Percentiles rank a stretch among this genome's conserved stretches.
Conservation (phyloP, 1,140 invertebrate genomes). For the Stenopsyche tienmushanensis region DNA sequence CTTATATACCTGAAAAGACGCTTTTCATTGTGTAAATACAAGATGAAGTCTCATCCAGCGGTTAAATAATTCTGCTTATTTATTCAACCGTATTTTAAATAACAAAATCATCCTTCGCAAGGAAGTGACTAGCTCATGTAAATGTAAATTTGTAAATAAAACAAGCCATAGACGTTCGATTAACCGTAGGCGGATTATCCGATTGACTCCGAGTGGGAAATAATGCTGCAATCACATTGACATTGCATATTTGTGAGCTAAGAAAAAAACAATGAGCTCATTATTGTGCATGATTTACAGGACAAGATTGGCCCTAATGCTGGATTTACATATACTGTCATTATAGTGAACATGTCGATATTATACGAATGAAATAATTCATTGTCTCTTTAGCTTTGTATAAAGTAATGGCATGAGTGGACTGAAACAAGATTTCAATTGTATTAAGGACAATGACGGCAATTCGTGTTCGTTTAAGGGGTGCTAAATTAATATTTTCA, state of each 20-base stretch:
- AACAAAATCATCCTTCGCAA: no score
- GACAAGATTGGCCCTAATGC: neutral
- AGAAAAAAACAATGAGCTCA: neutral
- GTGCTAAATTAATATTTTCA: neutral
- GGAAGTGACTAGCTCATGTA: no score
- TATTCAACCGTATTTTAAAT: no score
- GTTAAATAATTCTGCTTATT: no score
- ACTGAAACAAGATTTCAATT: neutral
- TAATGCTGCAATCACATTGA: neutral
- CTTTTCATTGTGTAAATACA: no score
- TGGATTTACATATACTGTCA: neutral
- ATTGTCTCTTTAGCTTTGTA: neutral
- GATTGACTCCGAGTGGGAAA: neutral
- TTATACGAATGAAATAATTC: neutral
- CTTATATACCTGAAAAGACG: no score
- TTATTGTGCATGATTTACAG: neutral
- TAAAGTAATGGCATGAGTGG: neutral
- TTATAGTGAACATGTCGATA: neutral
- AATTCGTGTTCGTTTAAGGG: no score
- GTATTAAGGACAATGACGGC: no score
- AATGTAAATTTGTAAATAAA: no score
- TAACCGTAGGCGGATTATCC: neutral
- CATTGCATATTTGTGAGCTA: neutral
- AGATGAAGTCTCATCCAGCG: no score
- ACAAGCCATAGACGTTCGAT: neutral